Conservation (phyloP, 2,797 vertebrate species). For the Acrossocheilus wenchowensis region DNA sequence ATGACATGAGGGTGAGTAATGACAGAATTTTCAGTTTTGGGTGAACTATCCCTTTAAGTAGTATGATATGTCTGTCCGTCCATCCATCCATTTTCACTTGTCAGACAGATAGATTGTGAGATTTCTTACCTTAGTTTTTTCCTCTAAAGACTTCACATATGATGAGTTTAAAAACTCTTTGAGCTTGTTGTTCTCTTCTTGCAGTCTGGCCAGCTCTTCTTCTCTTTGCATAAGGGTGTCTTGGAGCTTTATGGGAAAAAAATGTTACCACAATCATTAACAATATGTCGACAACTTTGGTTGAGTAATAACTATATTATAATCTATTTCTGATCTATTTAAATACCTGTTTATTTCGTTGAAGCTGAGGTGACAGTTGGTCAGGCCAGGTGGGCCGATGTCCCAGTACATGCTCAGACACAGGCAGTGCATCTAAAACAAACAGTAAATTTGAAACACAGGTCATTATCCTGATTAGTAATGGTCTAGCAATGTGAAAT, state of each 20-base stretch:
- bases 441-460: conserved; percentile 17
- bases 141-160: conserved; percentile 86
- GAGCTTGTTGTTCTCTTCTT: conserved; percentile 92
- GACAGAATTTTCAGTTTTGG: not conserved
- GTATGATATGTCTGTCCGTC: not conserved
- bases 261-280: not conserved
- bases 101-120: not conserved
- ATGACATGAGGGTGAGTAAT: not conserved
- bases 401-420: conserved; percentile 56
- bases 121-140: conserved; percentile 84
- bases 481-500: conserved; percentile 9
- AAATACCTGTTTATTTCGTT: conserved; percentile 90
- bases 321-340: not conserved
- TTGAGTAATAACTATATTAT: not conserved
- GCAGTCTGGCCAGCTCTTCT: conserved; percentile 89
- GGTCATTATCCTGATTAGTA: conserved; percentile 9
- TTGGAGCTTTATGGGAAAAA: conserved; percentile 83
- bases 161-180: conserved; percentile 89
- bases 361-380: conserved; percentile 87
- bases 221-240: conserved; percentile 92
- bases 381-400: conserved; percentile 75
- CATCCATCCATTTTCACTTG: not conserved
- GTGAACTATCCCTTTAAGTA: not conserved
- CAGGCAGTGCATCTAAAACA: conserved; percentile 65
- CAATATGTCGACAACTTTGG: not conserved